Evolutionary conservation across 2,888 invertebrate genomes (phyloP).

Genomic region (Amblyjoppa proteus): DNA sequence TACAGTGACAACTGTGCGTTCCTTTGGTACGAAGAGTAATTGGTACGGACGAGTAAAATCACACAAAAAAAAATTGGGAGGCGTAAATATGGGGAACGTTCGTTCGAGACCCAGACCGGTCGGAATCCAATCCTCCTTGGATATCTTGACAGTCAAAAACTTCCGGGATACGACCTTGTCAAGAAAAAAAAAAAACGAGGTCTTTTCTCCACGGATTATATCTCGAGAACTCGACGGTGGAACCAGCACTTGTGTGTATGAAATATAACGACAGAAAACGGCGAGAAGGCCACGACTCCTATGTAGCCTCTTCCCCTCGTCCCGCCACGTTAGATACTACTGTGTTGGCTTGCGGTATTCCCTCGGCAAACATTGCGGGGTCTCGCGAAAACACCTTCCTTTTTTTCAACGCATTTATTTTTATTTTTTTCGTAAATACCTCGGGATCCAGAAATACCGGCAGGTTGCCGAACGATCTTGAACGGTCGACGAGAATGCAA

Average conservation of each 20-base stretch:
- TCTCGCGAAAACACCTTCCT: constrained; percentile 38
- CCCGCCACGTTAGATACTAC: not conserved
- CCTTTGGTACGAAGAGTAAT: too few relatives aligned
- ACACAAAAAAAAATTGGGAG: not conserved
- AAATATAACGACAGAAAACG: constrained; percentile 27
- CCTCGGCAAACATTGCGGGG: constrained; percentile 28
- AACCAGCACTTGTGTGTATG: constrained; percentile 5
- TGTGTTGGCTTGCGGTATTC: constrained; percentile 15
- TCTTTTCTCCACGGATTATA: not conserved
- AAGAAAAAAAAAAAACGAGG: constrained; percentile 41
- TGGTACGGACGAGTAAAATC: not conserved
- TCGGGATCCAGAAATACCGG: not conserved
- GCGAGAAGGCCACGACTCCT: constrained; percentile 15
- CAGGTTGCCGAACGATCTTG: not conserved
- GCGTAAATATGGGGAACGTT: not conserved
- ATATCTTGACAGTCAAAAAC: not conserved
- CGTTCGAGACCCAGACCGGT: constrained; percentile 10
- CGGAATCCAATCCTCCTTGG: not conserved
- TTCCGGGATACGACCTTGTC: constrained; percentile 74
- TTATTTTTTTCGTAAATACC: not conserved
- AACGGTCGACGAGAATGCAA: not conserved
- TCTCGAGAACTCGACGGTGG: constrained; percentile 17
- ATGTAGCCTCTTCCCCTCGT: not conserved
- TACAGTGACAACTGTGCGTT: too few relatives aligned
- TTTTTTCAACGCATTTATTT: constrained; percentile 13